Evolutionary conservation across 2,888 invertebrate genomes (phyloP), one percentile per base, ranked within the genome.

Genomic region (Chrysolina oricalcia): DNA sequence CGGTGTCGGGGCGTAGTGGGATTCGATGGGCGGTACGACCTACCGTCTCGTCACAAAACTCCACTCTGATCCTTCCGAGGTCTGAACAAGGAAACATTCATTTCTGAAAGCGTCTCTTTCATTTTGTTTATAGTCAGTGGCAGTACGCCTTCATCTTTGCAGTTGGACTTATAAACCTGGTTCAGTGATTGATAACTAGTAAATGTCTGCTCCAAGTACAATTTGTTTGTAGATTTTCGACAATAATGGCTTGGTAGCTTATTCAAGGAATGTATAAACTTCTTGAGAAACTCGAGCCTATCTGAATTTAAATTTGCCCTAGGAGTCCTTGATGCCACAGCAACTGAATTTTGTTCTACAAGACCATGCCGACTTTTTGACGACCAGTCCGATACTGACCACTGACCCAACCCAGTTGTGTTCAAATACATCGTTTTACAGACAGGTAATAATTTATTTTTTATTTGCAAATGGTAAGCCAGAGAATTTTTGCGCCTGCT

Each of bases 341-440:
- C 48, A n/a, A 48, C 35, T 35, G 10, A 17, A 53, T 21, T 50
- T 35, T 21, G n/a, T 43, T 21, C 40, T 21, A 50, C 50, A 46
- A 50, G 13, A 3, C 71, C 71, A 48, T 71, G 13, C 5, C 17
- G 5, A 63, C 35, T 64, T 48, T 11, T 43, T 11, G 19, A 13
- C 50, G 41, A 17, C 76, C 76, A 73, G 17, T 65, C 62, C 56
- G 23, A 41, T 13, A 70, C 73, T 1, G 72, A 72, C 72, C 75
- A 75, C 64, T 75, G 64, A 62, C 27, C 35, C 46, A 75, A 48
- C 11, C 63, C 68, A 63, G 56, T 72, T 63, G 75, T 72, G 27
- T 72, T 48, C 17, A 75, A 50, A 46, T 67, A 71, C 73, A 76
- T 76, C 64, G 13, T 50, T 43, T 76, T 76, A 43, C 73, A 73